These are phyloP conservation scores for Pantala flavescens DNA, from an alignment of 1,140 invertebrate genomes.

Conservation along the genomic window DNA sequence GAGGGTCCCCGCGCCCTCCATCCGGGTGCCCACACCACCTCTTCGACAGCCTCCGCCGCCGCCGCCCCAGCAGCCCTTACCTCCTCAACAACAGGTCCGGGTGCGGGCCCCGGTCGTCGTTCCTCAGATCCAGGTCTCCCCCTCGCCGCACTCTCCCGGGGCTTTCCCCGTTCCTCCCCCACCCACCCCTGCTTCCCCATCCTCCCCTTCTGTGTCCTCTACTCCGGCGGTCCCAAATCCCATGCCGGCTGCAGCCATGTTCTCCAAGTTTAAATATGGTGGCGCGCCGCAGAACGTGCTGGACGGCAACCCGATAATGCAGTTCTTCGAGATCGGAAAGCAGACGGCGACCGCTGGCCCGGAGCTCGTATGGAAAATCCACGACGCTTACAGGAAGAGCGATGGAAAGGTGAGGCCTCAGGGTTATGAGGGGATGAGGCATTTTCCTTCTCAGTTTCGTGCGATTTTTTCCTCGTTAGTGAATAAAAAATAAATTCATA, in stretches of 20 bases:
- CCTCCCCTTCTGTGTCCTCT: background rate
- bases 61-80: background rate
- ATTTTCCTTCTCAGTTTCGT: conserved; percentile 13
- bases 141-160: background rate
- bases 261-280: conserved; percentile 62
- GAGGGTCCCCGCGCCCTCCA: background rate
- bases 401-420: conserved; percentile 72
- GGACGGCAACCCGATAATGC: conserved; percentile 76
- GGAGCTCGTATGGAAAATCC: conserved; percentile 84
- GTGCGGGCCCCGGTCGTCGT: background rate
- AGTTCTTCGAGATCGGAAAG: conserved; percentile 82
- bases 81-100: background rate
- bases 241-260: conserved; percentile 47
- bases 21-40: background rate
- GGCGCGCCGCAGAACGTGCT: conserved; percentile 44
- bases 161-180: background rate
- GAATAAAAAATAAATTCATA: no score
- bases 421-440: no score
- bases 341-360: conserved; percentile 80
- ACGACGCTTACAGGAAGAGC: conserved; percentile 77
- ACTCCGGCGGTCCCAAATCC: background rate
- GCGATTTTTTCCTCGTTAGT: no score
- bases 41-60: background rate
- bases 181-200: background rate
- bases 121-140: background rate